phyloP scores from a whole-genome alignment of 2,797 vertebrate genomes.

The Aphelocoma californica region DNA sequence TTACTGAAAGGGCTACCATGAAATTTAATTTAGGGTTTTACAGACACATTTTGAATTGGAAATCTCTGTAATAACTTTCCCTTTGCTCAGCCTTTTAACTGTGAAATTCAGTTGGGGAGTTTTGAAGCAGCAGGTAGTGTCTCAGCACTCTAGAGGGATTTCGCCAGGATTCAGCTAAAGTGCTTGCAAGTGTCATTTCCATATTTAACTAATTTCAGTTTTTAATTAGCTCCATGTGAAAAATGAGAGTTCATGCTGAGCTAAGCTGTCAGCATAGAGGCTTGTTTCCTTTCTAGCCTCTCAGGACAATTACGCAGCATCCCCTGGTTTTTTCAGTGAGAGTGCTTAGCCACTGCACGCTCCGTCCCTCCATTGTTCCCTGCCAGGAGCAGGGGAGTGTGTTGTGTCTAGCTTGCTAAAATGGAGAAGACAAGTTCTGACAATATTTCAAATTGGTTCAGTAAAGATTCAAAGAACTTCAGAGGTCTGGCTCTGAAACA shows the following conservation, averaged over 20 bases:
- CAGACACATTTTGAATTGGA: conserved; percentile 76
- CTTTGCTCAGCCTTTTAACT: conserved; percentile 83
- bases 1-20: conserved; percentile 77
- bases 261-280: conserved; percentile 82
- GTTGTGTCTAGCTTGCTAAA: conserved; percentile 30
- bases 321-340: conserved; percentile 71
- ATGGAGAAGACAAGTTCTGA: conserved; percentile 42
- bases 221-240: conserved; percentile 87
- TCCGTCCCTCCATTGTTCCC: conserved; percentile 49
- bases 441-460: conserved; percentile 23
- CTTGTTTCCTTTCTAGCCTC: conserved; percentile 83
- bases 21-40: conserved; percentile 83
- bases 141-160: conserved; percentile 80
- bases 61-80: conserved; percentile 81
- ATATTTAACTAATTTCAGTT: conserved; percentile 89
- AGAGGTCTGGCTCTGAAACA: not conserved
- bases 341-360: conserved; percentile 61
- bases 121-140: conserved; percentile 83
- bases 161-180: conserved; percentile 84
- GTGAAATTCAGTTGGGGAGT: conserved; percentile 82
- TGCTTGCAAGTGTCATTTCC: conserved; percentile 85
- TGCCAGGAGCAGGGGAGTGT: conserved; percentile 17
- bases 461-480: not conserved
- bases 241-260: conserved; percentile 85
- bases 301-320: conserved; percentile 81